Base-by-base conservation (phyloP, 2,113 vertebrate genomes). In the Rhizomys pruinosus region DNA sequence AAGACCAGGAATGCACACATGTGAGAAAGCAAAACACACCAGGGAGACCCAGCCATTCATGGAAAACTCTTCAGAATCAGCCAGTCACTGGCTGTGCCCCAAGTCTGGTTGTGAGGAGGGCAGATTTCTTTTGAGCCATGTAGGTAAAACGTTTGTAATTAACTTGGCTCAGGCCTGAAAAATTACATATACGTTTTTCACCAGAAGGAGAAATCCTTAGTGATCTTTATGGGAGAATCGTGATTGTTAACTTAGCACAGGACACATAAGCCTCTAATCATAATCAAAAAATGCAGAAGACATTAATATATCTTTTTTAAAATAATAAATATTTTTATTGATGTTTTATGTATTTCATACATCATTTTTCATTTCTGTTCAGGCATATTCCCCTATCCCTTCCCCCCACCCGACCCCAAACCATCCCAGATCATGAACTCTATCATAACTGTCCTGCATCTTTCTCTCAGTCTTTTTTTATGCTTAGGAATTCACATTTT, bases 1-100 rank as follows among this genome's bases (percentile, higher is more conserved):
- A 11, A 32, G 25, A 34, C 3, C 29, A 29, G 66, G 37, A 25
- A 63, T 29, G 2, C 19, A 61, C 85, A 0, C 16, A 69, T 42
- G 19, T 52, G 37, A 71, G 47, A 71, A 23, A 52, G 6, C n/a
- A 7, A 29, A 32, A 29, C 17, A 1, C 52, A 72, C 9, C 1
- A 8, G 23, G 16, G 34, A 16, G 9, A 0, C 4, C 57, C 25
- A 39, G 22, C n/a, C 69, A 47, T 20, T 2, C 4, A 4, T 22
- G 27, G 39, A 42, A 32, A 32, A 74, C 34, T 44, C 55, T 73
- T 22, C 13, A 27, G 9, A 69, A 66, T 37, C 23, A 42, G 2
- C 1, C 9, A 20, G 15, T 3, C 1, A 10, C 17, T 68, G 6
- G 23, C 20, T 68, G 1, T 25, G 2, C 32, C 16, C 27, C 37